Base-by-base conservation (phyloP, 64 coral and sea anemone genomes). In the Catalaphyllia jardinei region DNA sequence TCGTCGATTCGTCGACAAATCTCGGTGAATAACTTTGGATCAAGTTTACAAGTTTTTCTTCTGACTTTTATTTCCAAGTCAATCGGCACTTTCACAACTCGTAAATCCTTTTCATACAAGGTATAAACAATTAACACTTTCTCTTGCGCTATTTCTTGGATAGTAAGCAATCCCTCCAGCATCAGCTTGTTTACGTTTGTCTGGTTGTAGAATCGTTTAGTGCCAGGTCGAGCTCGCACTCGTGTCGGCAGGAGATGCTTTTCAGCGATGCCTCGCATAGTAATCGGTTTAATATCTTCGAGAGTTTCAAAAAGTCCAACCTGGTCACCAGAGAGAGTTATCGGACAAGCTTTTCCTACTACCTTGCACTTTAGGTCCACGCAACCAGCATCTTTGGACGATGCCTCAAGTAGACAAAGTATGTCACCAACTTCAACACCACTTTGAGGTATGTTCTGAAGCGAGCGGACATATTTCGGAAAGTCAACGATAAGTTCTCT, bases 391-490 rank as follows among this genome's bases (percentile, higher is more conserved):
- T 2, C 12, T 12, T 14, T 57, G 4, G 0, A 38, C 22, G 74
- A 77, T 49, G 74, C 18, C 8, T 77, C 74, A 24, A 49, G 29
- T 22, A 42, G 74, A 15, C 7, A 20, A 77, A 77, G 35, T 20
- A 77, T 50, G 35, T 50, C 74, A 5, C 74, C 74, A 24, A 22
- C 74, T 15, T 24, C 19, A 18, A 77, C 22, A 22, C 22, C 33
- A 50, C 74, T 46, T 8, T 77, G 19, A 49, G 74, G 74, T 77
- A 77, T 77, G 24, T 77, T 24, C 10, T 24, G 33, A 22, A 77
- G 74, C 74, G 74, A 77, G 2, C 74, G 74, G 49, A 77, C 74
- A 22, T 77, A 77, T 42, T 77, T 77, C 19, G 74, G 74, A 77
- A 77, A 77, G 7, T 38, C 33, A 35, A 35, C 33, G 4, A 77